Percentiles rank a stretch among this genome's conserved stretches.
Evolutionary conservation across 30 jellyfish, hydroid and myxozoan genomes (phyloP).

Genomic region (Morbakka virulenta): DNA sequence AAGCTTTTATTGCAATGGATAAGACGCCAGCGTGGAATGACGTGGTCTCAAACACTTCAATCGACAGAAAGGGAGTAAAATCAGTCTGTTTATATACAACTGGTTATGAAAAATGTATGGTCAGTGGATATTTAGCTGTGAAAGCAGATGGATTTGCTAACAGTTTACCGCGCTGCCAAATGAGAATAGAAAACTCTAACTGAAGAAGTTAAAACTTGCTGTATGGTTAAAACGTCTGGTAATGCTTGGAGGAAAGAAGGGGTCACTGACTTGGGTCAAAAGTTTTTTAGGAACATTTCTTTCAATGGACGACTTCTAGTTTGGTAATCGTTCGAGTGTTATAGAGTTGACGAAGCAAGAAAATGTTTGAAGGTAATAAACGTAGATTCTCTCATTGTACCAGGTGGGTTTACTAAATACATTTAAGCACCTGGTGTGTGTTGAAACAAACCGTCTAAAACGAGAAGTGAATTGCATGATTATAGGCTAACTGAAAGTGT

Average conservation of each 20-base stretch:
- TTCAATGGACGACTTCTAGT: not conserved
- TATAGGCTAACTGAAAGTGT: too few species aligned
- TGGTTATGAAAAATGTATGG: not conserved
- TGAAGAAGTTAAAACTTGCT: not conserved
- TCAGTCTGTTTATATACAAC: not conserved
- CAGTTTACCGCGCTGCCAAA: not conserved
- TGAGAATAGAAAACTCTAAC: not conserved
- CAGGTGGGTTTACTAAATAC: not conserved
- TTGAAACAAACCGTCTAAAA: not conserved
- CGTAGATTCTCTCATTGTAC: not conserved
- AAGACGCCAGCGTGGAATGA: not conserved
- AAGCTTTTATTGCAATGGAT: not conserved
- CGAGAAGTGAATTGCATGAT: too few species aligned
- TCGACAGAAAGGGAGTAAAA: not conserved
- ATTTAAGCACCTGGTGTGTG: not conserved
- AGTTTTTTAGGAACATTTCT: not conserved
- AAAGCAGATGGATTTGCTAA: not conserved
- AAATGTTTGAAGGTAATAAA: not conserved
- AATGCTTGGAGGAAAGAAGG: not conserved
- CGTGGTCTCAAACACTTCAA: not conserved
- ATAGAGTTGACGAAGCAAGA: not conserved
- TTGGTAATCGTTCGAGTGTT: not conserved
- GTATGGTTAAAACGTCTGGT: not conserved
- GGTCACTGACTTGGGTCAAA: not conserved
- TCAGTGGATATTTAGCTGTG: not conserved